Evolutionary conservation across 2,797 vertebrate genomes (phyloP), one percentile per base, ranked within the genome.

Genomic region (Macroramphosus scolopax): DNA sequence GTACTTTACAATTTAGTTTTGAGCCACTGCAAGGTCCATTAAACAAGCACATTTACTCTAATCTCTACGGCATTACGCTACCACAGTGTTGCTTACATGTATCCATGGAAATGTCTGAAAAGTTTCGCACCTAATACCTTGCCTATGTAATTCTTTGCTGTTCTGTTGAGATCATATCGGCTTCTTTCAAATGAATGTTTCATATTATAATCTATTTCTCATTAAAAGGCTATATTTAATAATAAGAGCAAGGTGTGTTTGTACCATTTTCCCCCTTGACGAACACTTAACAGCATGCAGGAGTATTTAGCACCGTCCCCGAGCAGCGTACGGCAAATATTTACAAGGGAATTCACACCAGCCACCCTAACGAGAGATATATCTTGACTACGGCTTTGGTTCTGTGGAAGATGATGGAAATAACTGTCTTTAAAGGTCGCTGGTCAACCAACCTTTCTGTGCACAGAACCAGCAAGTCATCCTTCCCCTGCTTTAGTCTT

Each of bases 161-260:
- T 92, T 90, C 74, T 87, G 85, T 90, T 90, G 65, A 71, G 73
- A 86, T 80, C 81, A 87, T 88, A 87, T 89, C 85, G 78, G 86
- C 90, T 91, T 88, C 89, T 89, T 90, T 92, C 88, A 90, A 90
- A 90, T 91, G 90, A 91, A 92, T 91, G 90, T 92, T 90, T 91
- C 88, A 91, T 89, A 90, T 91, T 89, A 88, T 90, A 91, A 84
- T 91, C 89, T 89, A 90, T 91, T 91, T 91, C 89, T 90, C 89
- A 92, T 91, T 91, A 92, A 92, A 92, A 91, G 77, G 87, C 88
- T 91, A 92, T 92, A 92, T 92, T 92, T 91, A 90, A 90, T 91
- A 91, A 85, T 81, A 89, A 84, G 85, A 83, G 77, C 82, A 72
- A 77, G 77, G 74, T 75, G 73, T 82, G 63, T 91, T 86, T 91